A percentile compares a stretch with the other conserved stretches of the same genome.
These are phyloP conservation scores for Diphyllodes magnificus DNA, from an alignment of 2,113 vertebrate genomes.

Conservation along the genomic window DNA sequence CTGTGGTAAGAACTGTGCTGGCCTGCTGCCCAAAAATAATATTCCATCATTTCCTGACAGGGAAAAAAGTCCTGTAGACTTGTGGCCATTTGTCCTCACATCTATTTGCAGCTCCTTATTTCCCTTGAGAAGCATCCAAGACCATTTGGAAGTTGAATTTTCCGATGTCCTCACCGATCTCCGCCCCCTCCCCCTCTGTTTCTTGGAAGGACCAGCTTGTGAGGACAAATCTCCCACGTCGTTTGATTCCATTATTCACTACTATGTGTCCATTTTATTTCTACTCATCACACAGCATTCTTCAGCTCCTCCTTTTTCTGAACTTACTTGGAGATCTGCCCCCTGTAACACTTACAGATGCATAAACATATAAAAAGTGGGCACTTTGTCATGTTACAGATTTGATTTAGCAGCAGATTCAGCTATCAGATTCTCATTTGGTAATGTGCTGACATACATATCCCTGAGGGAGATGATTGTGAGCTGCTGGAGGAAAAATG, in stretches of 20 bases:
- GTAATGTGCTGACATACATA: constrained; percentile 5
- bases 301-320: background rate
- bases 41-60: background rate
- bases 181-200: background rate
- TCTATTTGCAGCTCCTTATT: constrained; percentile 52
- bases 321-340: background rate
- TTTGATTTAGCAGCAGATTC: background rate
- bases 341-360: background rate
- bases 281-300: background rate
- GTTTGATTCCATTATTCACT: background rate
- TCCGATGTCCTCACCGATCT: background rate
- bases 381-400: background rate
- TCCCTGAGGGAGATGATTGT: background rate
- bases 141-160: constrained; percentile 19
- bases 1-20: background rate
- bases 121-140: constrained; percentile 45
- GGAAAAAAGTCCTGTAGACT: background rate
- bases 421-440: background rate
- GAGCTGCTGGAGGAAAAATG: background rate
- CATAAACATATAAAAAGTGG: background rate
- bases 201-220: background rate
- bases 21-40: background rate
- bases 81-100: constrained; percentile 26
- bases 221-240: background rate
- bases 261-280: background rate